Percentiles rank a stretch among this genome's conserved stretches.
These are phyloP conservation scores for Alloplasta piceator DNA, from an alignment of 2,888 invertebrate genomes.

Conservation along the genomic window DNA sequence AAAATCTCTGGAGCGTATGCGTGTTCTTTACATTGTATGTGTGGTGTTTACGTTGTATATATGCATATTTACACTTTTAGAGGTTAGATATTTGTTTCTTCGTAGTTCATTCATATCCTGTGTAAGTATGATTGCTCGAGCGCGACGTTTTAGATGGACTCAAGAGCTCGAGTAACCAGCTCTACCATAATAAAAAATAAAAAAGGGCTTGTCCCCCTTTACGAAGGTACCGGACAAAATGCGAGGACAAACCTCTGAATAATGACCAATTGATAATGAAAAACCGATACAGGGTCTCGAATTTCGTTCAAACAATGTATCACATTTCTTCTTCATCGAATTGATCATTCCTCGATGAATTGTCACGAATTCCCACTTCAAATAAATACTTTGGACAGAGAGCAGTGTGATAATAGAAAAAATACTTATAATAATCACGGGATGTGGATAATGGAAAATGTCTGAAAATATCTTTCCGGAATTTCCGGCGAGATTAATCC, in stretches of 20 bases:
- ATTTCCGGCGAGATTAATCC: conserved; percentile 18
- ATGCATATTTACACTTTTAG: conserved; percentile 21
- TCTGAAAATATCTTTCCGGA: background rate
- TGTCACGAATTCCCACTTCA: too few relatives aligned
- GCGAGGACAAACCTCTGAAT: conserved; percentile 52
- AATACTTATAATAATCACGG: background rate
- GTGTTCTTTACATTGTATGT: too few relatives aligned
- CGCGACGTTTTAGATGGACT: conserved; percentile 67
- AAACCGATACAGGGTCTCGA: conserved; percentile 29
- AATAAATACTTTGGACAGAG: too few relatives aligned
- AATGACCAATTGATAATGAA: conserved; percentile 36
- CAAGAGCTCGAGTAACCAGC: conserved; percentile 65
- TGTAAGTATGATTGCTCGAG: conserved; percentile 60
- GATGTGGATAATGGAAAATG: background rate
- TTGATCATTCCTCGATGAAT: background rate
- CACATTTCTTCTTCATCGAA: conserved; percentile 19
- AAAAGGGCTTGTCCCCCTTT: conserved; percentile 61
- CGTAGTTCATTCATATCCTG: conserved; percentile 42
- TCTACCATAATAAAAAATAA: conserved; percentile 64
- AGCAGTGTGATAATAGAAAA: background rate
- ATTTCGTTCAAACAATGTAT: conserved; percentile 15
- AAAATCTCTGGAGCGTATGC: too few relatives aligned
- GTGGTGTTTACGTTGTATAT: too few relatives aligned
- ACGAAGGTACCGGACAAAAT: conserved; percentile 36
- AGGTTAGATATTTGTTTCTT: conserved; percentile 45